These are phyloP conservation scores for Aphidius gifuensis DNA, from an alignment of 1,140 invertebrate genomes.

Conservation along the genomic window DNA sequence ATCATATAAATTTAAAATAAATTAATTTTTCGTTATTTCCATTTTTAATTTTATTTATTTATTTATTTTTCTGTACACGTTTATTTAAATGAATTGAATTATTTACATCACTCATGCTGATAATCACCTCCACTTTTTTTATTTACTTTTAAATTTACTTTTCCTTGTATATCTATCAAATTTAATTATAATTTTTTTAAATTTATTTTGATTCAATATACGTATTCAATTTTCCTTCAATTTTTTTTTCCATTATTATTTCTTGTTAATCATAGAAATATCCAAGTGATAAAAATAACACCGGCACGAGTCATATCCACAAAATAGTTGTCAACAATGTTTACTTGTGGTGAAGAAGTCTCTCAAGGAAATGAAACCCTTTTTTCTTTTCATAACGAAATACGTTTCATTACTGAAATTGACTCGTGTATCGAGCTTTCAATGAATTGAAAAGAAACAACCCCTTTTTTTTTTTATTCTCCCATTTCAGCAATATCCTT, in stretches of 20 bases:
- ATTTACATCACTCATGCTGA: too few relatives aligned
- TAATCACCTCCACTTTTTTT: too few relatives aligned
- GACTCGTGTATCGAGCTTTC: slow-evolving; percentile 22
- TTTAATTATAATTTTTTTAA: too few relatives aligned
- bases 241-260: background rate
- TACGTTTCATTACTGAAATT: slow-evolving; percentile 19
- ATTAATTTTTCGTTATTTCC: too few relatives aligned
- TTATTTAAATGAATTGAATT: too few relatives aligned
- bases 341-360: slow-evolving; percentile 10
- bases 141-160: too few relatives aligned
- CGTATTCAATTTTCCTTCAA: background rate
- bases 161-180: too few relatives aligned
- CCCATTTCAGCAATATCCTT: background rate
- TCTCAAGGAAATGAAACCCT: slow-evolving; percentile 15
- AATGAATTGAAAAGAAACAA: slow-evolving; percentile 15
- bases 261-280: slow-evolving; percentile 4
- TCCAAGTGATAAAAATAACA: background rate
- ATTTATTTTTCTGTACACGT: too few relatives aligned
- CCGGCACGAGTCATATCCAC: background rate
- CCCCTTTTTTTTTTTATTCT: slow-evolving; percentile 1
- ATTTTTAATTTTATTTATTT: too few relatives aligned
- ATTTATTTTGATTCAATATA: background rate
- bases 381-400: slow-evolving; percentile 1
- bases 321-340: background rate
- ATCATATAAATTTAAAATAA: too few relatives aligned